Conservation (phyloP, 2,888 invertebrate species). For the Lacanobia wlatinum region DNA sequence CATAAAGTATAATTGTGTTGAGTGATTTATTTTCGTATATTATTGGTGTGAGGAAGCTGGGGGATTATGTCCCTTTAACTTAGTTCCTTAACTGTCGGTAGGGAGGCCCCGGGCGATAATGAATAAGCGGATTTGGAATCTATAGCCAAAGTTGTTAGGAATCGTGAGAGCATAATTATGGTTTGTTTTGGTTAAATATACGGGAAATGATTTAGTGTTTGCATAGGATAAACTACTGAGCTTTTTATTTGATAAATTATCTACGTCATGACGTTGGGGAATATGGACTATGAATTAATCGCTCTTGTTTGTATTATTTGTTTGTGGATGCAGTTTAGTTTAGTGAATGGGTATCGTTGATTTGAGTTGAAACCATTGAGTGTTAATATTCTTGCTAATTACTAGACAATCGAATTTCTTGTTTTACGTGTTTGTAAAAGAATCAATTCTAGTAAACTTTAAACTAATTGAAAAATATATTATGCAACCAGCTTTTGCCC, state of each 20-base stretch:
- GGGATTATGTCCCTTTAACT: conserved; percentile 48
- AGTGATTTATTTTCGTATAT: conserved; percentile 65
- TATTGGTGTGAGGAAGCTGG: conserved; percentile 48
- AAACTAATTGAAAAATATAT: no score
- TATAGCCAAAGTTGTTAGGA: conserved; percentile 60
- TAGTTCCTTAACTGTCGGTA: conserved; percentile 57
- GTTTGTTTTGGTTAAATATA: conserved; percentile 55
- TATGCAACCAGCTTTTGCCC: no score
- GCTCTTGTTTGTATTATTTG: neutral
- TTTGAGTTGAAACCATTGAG: no score
- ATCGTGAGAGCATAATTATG: conserved; percentile 40
- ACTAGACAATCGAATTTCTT: no score
- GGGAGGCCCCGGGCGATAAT: conserved; percentile 58
- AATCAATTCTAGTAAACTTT: no score
- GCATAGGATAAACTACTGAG: neutral
- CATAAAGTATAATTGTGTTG: conserved; percentile 72
- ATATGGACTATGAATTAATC: neutral
- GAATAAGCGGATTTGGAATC: conserved; percentile 64
- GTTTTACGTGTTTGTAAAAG: no score
- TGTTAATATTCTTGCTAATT: no score
- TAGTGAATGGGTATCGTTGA: no score
- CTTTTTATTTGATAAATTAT: neutral
- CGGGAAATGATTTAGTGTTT: conserved; percentile 49
- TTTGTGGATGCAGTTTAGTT: neutral
- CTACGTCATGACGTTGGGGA: neutral